Evolutionary conservation across 2,888 invertebrate species (phyloP).

Genomic region (Apamea epomidion): DNA sequence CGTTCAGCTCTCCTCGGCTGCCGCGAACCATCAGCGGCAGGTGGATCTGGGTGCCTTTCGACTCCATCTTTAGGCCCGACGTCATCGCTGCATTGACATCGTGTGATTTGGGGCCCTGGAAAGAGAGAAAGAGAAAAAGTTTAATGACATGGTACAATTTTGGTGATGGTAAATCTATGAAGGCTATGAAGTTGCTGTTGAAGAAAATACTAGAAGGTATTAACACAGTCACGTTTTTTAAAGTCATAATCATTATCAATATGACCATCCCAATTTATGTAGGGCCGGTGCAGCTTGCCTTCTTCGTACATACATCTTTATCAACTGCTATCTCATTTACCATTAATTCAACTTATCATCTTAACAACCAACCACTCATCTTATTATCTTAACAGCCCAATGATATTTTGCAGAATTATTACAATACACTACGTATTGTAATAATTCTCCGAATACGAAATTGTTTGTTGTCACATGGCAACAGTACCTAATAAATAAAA

Average conservation of each 20-base stretch:
- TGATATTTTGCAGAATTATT: not conserved
- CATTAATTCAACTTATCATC: not conserved
- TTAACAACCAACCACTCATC: not conserved
- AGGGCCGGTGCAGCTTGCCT: not conserved
- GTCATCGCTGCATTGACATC: conserved; percentile 87
- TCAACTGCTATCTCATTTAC: not conserved
- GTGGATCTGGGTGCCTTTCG: conserved; percentile 90
- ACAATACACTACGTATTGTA: not conserved
- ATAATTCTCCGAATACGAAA: not conserved
- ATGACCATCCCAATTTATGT: not conserved
- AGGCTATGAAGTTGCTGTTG: not conserved
- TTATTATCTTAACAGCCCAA: not conserved
- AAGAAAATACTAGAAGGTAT: not conserved
- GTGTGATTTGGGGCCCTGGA: conserved; percentile 80
- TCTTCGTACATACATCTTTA: not conserved
- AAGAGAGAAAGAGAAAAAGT: conserved; percentile 17
- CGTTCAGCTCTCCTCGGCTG: conserved; percentile 85
- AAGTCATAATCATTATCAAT: not conserved
- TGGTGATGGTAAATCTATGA: not conserved
- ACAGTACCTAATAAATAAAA: not conserved
- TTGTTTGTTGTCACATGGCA: not conserved
- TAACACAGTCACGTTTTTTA: not conserved
- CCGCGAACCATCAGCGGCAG: conserved; percentile 86
- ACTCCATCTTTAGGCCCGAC: conserved; percentile 86
- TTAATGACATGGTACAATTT: not conserved